Evolutionary conservation across 2,113 vertebrate genomes (phyloP), one percentile per base, ranked within the genome.

Genomic region (Diphyllodes magnificus): DNA sequence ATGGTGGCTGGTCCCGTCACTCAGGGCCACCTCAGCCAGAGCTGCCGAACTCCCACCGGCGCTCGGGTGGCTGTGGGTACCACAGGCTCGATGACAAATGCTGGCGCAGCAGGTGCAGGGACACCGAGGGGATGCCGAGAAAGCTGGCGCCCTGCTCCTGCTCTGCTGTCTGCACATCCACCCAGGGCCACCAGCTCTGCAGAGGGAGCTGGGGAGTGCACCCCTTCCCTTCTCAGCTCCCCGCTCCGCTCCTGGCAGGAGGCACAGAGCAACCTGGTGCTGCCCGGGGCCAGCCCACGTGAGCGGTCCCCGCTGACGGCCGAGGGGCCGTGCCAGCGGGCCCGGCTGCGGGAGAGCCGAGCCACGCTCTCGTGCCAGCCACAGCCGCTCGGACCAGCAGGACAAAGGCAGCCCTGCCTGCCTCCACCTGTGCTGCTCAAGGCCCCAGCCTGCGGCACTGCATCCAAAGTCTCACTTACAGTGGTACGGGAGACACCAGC

Each of bases 51-150:
- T 65, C 91, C 68, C 57, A 57, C 31, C 66, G 17, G 45, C 1
- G 4, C 76, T 40, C 5, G 0, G 35, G 30, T 1, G 8, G 44
- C 61, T 7, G 9, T 6, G 10, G 61, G 53, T 49, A 21, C 78
- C 3, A 1, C 4, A 3, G 3, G 1, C 77, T 47, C 7, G 0
- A 1, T 30, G 61, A 11, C 1, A 2, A 39, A 44, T 6, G 64
- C n/a, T 3, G 9, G 81, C 2, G 33, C 73, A 40, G 79, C 33
- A 50, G 60, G 51, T 14, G 10, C 14, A 4, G 68, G 28, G 53
- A 59, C 54, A 22, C 45, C 1, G 12, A 76, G 15, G 61, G 33
- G 66, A 65, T 39, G 70, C 88, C 0, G 2, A 49, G 37, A 40
- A 69, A 73, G 72, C 31, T 13, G 15, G 44, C 44, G 11, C 15